These are phyloP conservation scores for Drosophila ananassae DNA, from an alignment of 1,140 invertebrate genomes.

Conservation along the genomic window DNA sequence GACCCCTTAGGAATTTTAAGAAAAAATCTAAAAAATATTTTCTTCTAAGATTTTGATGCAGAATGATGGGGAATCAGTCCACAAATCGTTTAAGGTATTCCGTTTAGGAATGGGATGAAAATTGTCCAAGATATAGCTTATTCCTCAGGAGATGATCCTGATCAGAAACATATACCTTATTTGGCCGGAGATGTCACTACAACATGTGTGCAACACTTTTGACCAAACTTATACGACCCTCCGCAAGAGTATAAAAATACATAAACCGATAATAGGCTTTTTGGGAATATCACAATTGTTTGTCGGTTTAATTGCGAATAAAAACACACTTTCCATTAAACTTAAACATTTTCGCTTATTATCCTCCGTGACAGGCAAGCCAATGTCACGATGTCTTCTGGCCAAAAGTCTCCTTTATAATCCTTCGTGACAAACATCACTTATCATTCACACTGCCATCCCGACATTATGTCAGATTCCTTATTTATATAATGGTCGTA, in stretches of 20 bases:
- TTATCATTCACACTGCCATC: constrained; percentile 53
- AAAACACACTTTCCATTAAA: constrained; percentile 32
- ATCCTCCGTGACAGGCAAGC: constrained; percentile 44
- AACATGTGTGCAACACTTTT: no score
- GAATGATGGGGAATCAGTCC: no score
- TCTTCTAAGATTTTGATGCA: no score
- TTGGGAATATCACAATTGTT: constrained; percentile 8
- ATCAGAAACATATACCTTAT: no score
- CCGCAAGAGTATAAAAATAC: neutral
- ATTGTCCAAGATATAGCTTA: no score
- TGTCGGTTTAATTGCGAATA: constrained; percentile 38
- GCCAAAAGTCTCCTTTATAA: constrained; percentile 23
- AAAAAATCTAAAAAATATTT: no score
- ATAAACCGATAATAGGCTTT: constrained; percentile 5
- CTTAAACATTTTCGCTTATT: constrained; percentile 34
- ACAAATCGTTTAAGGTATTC: no score
- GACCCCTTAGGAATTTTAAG: no score
- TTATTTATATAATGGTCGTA: constrained; percentile 55
- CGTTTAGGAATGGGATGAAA: no score
- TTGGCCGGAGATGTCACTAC: no score
- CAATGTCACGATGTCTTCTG: constrained; percentile 13
- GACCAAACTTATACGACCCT: no score
- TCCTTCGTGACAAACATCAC: constrained; percentile 52
- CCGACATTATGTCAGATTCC: constrained; percentile 53
- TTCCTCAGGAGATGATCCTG: no score